Evolutionary conservation across 1,140 invertebrate species (phyloP).

Genomic region (Leucophenga varia): DNA sequence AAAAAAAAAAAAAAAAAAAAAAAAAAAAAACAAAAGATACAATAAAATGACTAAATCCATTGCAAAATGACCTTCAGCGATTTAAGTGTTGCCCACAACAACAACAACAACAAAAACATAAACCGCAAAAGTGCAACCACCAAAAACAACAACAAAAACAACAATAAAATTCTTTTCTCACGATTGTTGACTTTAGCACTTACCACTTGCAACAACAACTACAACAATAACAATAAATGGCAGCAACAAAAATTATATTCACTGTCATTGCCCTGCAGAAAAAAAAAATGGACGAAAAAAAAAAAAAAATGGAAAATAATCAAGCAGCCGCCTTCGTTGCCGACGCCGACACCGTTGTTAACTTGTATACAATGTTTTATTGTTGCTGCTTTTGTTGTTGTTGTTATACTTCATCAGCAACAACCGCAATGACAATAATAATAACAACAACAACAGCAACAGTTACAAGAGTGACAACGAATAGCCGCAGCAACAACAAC

Average conservation of each 20-base stretch:
- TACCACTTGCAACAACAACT: too few relatives aligned
- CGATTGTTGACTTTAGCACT: constrained; percentile 48
- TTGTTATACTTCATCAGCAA: too few relatives aligned
- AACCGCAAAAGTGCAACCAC: constrained; percentile 13
- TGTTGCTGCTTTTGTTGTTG: too few relatives aligned
- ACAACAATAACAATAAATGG: constrained; percentile 24
- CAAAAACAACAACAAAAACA: constrained; percentile 27
- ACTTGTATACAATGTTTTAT: too few relatives aligned
- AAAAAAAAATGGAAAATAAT: too few relatives aligned
- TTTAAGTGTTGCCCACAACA: constrained; percentile 13
- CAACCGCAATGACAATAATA: constrained; percentile 6
- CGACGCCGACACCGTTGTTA: too few relatives aligned
- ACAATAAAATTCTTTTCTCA: constrained; percentile 55
- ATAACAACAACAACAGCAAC: constrained; percentile 22
- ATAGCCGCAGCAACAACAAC: constrained; percentile 17
- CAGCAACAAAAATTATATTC: too few relatives aligned
- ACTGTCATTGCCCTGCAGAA: too few relatives aligned
- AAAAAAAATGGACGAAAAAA: too few relatives aligned
- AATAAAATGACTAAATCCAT: constrained; percentile 46
- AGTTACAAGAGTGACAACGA: constrained; percentile 28
- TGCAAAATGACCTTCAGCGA: constrained; percentile 42
- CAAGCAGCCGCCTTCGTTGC: too few relatives aligned
- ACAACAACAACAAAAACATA: constrained; percentile 33
- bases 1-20: constrained; percentile 25
- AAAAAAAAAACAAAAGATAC: constrained; percentile 11